phyloP scores from a whole-genome alignment of 1,140 invertebrate species.

The Drosophila pseudoananassae region DNA sequence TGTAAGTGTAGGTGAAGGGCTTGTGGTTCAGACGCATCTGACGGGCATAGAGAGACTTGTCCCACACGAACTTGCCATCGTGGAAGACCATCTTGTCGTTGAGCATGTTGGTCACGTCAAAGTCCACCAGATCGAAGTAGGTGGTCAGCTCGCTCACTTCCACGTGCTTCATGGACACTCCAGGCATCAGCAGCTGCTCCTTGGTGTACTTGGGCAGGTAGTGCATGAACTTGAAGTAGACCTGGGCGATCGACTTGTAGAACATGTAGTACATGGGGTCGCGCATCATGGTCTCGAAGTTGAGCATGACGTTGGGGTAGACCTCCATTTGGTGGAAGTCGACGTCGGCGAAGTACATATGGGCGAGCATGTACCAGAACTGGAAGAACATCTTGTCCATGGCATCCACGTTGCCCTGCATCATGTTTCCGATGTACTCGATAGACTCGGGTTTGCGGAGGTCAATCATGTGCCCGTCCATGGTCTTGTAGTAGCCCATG shows the following conservation, averaged over 20 bases:
- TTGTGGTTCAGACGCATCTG: constrained; percentile 87
- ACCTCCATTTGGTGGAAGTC: constrained; percentile 81
- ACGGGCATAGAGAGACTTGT: constrained; percentile 84
- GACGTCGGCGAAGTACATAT: constrained; percentile 66
- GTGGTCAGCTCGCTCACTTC: constrained; percentile 85
- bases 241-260: constrained; percentile 86
- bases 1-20: constrained; percentile 83
- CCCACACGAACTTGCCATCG: constrained; percentile 77
- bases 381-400: constrained; percentile 84
- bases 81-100: constrained; percentile 84
- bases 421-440: constrained; percentile 86
- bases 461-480: constrained; percentile 84
- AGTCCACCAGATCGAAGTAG: constrained; percentile 80
- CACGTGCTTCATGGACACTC: constrained; percentile 87
- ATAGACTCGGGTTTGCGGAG: constrained; percentile 85
- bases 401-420: constrained; percentile 85
- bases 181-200: constrained; percentile 86
- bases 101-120: constrained; percentile 76
- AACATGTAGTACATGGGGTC: constrained; percentile 88
- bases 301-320: constrained; percentile 85
- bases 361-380: constrained; percentile 79
- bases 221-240: constrained; percentile 86
- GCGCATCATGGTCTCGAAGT: constrained; percentile 86
- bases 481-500: constrained; percentile 86
- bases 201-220: constrained; percentile 87